A percentile compares a stretch with the other conserved stretches of the same genome.
phyloP scores from a whole-genome alignment of 2,113 vertebrate species.

The Hippocampus barbouri region DNA sequence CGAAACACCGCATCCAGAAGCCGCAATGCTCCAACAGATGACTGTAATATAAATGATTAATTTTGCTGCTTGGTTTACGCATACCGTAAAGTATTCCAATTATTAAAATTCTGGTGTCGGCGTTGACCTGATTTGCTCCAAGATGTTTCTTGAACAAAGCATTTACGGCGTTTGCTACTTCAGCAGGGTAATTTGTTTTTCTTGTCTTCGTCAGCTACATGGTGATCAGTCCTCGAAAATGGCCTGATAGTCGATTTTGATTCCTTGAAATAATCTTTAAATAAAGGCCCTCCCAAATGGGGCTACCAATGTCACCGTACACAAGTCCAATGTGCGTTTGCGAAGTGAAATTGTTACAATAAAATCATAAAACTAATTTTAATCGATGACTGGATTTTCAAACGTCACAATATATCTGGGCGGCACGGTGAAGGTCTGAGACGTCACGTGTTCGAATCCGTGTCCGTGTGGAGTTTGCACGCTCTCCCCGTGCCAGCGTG shows the following conservation, averaged over 20 bases:
- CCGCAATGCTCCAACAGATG: constrained; percentile 56
- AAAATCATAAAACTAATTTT: no score
- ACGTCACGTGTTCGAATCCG: no score
- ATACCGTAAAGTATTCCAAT: background rate
- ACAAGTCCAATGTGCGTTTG: background rate
- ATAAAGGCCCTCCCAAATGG: constrained; percentile 55
- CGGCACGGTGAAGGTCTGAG: no score
- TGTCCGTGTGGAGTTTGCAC: no score
- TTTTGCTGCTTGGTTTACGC: constrained; percentile 35
- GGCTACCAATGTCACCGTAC: no score
- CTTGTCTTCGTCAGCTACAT: constrained; percentile 29
- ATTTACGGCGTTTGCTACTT: background rate
- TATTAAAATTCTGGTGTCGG: background rate
- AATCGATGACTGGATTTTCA: no score
- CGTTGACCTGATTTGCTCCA: background rate
- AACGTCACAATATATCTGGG: no score
- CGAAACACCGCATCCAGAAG: background rate
- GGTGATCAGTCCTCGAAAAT: constrained; percentile 62
- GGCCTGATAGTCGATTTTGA: constrained; percentile 81
- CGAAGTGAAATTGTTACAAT: background rate
- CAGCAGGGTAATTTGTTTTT: background rate
- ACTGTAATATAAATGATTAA: constrained; percentile 75
- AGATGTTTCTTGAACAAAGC: constrained; percentile 27
- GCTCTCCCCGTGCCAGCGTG: no score
- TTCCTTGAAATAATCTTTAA: constrained; percentile 83